Base-by-base conservation (phyloP, 2,797 vertebrate species). In the Cyprinella venusta region DNA sequence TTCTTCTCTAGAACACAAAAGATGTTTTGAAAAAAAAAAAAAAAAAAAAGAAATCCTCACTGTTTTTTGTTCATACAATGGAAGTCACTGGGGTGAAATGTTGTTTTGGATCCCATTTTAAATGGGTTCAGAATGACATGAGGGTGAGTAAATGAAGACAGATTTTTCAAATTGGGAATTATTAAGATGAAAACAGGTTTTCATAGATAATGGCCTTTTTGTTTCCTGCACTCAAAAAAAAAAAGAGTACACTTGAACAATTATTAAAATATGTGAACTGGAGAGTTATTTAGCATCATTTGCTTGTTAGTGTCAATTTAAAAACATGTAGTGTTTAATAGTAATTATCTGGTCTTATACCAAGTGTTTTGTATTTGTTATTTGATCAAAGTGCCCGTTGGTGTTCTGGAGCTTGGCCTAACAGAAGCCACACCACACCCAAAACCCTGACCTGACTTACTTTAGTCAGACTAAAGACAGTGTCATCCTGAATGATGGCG, bases 371-470 rank as follows among this genome's bases (percentile, higher is more conserved):
- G 42, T 81, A 33, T 33, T 42, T 26, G 16, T n/a, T 42, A 18
- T 40, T 72, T 42, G 42, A 45, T 42, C 16, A 50, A 80, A 81
- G 24, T 63, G 54, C 40, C 13, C 9, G 0, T 42, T 76, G 13
- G 40, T 67, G 21, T 69, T 59, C 19, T 59, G 18, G 26, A 76
- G 10, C 26, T 69, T n/a, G 48, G 38, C 52, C 40, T 45, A 63
- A 80, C 12, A 24, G 13, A 67, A 52, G 15, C 6, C n/a, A 59
- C 79, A 40, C 61, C 48, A 42, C 50, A 82, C 63, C 36, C 65
- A 48, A 67, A 81, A 67, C 65, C 81, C 65, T 76, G 50, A 56
- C 59, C 36, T 30, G 36, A 76, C 48, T 33, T 42, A 36, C 24
- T 76, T 82, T 5, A 76, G 63, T 59, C 10, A 16, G 30, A 24